Conservation (phyloP, 2,797 vertebrate species). For the Odontamblyopus lacepedii region DNA sequence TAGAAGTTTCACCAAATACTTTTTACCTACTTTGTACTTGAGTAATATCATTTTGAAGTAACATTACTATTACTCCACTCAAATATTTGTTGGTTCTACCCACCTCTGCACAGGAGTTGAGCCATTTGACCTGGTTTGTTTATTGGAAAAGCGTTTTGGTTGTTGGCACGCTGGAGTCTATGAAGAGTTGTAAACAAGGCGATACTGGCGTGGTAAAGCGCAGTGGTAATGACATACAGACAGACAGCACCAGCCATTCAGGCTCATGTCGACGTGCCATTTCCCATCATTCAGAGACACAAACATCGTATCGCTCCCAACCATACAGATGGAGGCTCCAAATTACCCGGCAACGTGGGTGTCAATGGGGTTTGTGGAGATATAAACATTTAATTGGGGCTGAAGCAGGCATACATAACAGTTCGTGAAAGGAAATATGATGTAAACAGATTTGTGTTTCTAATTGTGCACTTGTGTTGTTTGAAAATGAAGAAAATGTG, state of each 20-base stretch:
- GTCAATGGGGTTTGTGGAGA: slow-evolving; percentile 44
- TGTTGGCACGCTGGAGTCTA: slow-evolving; percentile 31
- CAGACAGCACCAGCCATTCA: slow-evolving; percentile 57
- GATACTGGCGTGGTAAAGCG: slow-evolving; percentile 13
- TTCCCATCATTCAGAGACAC: slow-evolving; percentile 66
- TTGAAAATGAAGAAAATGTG: neutral
- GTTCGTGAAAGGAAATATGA: neutral
- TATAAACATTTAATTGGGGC: slow-evolving; percentile 45
- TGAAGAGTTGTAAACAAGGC: slow-evolving; percentile 23
- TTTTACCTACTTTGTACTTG: too few species aligned
- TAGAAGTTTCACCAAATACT: too few species aligned
- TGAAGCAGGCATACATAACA: slow-evolving; percentile 54
- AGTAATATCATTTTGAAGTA: too few species aligned
- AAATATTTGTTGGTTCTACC: too few species aligned
- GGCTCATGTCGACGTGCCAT: slow-evolving; percentile 65
- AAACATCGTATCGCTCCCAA: slow-evolving; percentile 66
- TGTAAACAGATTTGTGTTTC: neutral
- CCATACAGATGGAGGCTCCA: slow-evolving; percentile 61
- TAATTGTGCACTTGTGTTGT: neutral
- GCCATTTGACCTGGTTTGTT: slow-evolving; percentile 28
- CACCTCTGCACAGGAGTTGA: neutral
- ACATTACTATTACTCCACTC: too few species aligned
- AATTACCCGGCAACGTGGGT: slow-evolving; percentile 56
- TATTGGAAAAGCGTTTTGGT: slow-evolving; percentile 23
- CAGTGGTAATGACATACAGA: slow-evolving; percentile 45